Base-by-base conservation (phyloP, 2,888 invertebrate genomes). In the Pristionchus exspectatus region DNA sequence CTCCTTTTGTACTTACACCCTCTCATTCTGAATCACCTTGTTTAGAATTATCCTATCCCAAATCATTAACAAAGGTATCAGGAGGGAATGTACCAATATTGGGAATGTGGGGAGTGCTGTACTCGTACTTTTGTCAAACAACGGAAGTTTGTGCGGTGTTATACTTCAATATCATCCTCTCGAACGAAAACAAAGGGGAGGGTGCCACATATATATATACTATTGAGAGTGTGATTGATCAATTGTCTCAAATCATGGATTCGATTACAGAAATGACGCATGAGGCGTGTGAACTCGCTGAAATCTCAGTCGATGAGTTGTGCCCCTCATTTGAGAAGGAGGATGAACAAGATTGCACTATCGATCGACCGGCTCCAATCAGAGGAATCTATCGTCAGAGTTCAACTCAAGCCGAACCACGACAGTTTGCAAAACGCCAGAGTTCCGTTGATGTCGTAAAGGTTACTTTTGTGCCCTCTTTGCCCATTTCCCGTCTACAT, bases 361-460 rank as follows among this genome's bases (percentile, higher is more conserved):
- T 21, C n/a, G 77, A 77, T 44, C 77, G 77, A 5, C 77, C 77
- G 0, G 77, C 77, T 12, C 77, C 77, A 21, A 38, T 77, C 44
- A 77, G 77, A 44, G 77, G 77, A 38, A 77, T 77, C 50, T 77
- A 77, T 44, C 38, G 77, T 24, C 77, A 77, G 77, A 77, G 77
- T n/a, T 77, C 77, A 9, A 50, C 38, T 9, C 77, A 77, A 10
- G 50, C 18, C 16, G 77, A 77, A 33, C 77, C 77, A 5, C 77
- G n/a, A 12, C 44, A 38, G 12, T 77, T 77, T 24, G n/a, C 77
- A 9, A 77, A 77, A n/a, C 77, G 77, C n/a, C 38, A 44, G 44
- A 77, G 77, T n/a, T 77, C 77, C 44, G 77, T 77, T 38, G 77
- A 77, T 16, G 77, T n/a, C 77, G 77, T 77, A 21, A 77, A 77